These are phyloP conservation scores for Campylorhamphus procurvoides DNA, from an alignment of 2,113 vertebrate species.

Conservation along the genomic window DNA sequence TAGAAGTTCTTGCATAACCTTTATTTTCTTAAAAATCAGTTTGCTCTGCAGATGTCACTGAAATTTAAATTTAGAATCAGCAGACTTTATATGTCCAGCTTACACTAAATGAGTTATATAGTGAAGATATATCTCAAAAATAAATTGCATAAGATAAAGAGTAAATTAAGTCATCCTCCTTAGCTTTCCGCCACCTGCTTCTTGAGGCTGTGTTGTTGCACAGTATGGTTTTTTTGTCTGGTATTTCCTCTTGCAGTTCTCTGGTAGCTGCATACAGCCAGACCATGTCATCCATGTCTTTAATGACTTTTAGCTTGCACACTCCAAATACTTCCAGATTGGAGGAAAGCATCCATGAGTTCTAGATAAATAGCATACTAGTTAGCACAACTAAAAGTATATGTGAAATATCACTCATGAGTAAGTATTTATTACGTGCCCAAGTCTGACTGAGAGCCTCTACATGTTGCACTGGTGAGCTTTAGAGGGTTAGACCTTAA, in stretches of 20 bases:
- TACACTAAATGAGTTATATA: neutral
- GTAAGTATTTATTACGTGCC: neutral
- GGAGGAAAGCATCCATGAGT: neutral
- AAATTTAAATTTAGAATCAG: neutral
- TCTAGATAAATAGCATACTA: neutral
- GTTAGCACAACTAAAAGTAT: neutral
- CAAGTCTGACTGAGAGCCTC: neutral
- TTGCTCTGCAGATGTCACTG: neutral
- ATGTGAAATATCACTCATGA: neutral
- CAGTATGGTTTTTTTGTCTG: neutral
- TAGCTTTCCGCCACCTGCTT: neutral
- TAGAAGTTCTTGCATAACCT: neutral
- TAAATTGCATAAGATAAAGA: neutral
- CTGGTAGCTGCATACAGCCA: neutral
- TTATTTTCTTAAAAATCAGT: neutral
- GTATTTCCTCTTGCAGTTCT: neutral
- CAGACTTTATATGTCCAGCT: neutral
- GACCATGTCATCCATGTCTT: neutral
- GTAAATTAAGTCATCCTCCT: neutral
- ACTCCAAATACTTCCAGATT: neutral
- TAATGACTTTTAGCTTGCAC: neutral
- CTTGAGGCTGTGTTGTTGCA: neutral
- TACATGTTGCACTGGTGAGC: neutral
- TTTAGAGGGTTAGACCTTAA: neutral
- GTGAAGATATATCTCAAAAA: neutral